Percentiles rank a stretch among this genome's conserved stretches.
Conservation (phyloP, 2,113 vertebrate species). For the Haemorhous mexicanus region DNA sequence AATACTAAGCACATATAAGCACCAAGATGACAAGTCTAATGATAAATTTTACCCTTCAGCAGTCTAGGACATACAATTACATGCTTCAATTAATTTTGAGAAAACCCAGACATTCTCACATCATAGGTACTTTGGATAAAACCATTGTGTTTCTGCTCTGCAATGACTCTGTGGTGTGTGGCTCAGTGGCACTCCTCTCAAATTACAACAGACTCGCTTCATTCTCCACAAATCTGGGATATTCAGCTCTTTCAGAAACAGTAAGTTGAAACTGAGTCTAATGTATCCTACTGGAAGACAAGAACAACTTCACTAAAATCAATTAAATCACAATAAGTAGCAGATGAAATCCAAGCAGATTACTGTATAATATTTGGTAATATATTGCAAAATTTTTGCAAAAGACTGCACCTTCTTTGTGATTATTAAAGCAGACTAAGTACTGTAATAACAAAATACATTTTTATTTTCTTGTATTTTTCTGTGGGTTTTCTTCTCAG, state of each 20-base stretch:
- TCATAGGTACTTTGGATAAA: background rate
- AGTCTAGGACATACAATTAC: background rate
- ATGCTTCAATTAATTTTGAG: background rate
- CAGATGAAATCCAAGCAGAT: background rate
- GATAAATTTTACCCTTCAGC: background rate
- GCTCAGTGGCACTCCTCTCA: background rate
- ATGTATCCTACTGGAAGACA: background rate
- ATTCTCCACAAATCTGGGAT: background rate
- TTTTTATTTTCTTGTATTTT: background rate
- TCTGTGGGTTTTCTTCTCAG: background rate
- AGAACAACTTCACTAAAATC: background rate
- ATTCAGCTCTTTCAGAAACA: background rate
- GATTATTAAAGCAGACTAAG: background rate
- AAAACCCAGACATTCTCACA: background rate
- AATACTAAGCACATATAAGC: background rate
- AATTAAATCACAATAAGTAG: background rate
- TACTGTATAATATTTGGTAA: background rate
- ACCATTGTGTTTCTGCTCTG: background rate
- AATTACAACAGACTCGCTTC: background rate
- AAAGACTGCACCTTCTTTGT: background rate
- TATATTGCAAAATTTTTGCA: background rate
- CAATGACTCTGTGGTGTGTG: background rate
- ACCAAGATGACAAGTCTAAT: background rate
- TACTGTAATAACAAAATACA: background rate
- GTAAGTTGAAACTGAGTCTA: background rate